phyloP scores from a whole-genome alignment of 2,113 vertebrate species.

The Sporophila hypoxantha region DNA sequence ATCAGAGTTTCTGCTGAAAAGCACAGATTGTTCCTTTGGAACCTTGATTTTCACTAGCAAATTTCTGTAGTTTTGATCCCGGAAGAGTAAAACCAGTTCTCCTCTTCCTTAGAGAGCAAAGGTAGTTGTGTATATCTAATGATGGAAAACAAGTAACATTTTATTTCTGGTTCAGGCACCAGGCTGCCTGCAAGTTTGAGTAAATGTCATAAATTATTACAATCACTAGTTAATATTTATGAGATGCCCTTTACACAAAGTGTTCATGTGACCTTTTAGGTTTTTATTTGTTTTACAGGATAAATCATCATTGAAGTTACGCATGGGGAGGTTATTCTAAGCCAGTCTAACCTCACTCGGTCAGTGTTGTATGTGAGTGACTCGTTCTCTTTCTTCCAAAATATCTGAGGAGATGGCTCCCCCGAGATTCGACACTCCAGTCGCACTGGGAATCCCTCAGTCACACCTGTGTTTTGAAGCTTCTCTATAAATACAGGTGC shows the following conservation, averaged over 20 bases:
- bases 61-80: not conserved
- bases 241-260: not conserved
- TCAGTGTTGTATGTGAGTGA: conserved; percentile 97
- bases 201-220: not conserved
- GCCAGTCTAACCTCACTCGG: conserved; percentile 83
- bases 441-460: conserved; percentile 90
- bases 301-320: not conserved
- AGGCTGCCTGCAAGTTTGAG: not conserved
- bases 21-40: not conserved
- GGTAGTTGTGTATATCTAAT: not conserved
- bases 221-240: not conserved
- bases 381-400: conserved; percentile 97
- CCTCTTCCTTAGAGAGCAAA: not conserved
- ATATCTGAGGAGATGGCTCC: conserved; percentile 90
- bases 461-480: conserved; percentile 94
- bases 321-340: not conserved
- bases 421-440: conserved; percentile 88
- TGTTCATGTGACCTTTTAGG: not conserved
- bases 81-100: not conserved
- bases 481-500: conserved; percentile 89
- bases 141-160: not conserved
- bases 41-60: not conserved
- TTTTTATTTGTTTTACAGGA: not conserved
- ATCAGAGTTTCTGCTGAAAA: not conserved
- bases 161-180: not conserved